Evolutionary conservation across 2,113 vertebrate species (phyloP).

Genomic region (Neogobius melanostomus): DNA sequence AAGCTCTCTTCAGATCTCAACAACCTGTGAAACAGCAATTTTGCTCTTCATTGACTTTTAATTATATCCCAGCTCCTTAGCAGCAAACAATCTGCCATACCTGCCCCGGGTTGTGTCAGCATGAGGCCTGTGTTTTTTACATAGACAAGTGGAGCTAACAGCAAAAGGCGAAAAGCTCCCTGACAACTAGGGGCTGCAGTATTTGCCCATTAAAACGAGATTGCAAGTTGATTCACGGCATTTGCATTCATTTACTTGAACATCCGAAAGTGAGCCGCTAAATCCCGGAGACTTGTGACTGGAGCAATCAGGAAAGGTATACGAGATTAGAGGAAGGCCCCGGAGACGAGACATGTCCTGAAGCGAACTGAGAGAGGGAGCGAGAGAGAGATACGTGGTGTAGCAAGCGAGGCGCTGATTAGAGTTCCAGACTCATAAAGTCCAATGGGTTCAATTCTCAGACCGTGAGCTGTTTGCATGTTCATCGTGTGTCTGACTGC

Average conservation of each 20-base stretch:
- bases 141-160: neutral
- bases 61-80: constrained; percentile 43
- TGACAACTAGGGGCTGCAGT: neutral
- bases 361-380: neutral
- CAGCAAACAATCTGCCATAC: constrained; percentile 35
- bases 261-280: constrained; percentile 6
- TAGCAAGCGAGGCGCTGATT: neutral
- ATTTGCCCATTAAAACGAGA: constrained; percentile 8
- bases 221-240: constrained; percentile 6
- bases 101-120: constrained; percentile 35
- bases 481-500: no score
- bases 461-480: no score
- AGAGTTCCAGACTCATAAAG: no score
- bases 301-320: constrained; percentile 2
- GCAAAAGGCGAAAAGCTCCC: neutral
- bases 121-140: constrained; percentile 5
- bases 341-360: neutral
- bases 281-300: constrained; percentile 3
- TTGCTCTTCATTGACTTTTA: constrained; percentile 53
- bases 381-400: neutral
- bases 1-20: constrained; percentile 24
- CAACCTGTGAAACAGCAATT: constrained; percentile 30
- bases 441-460: no score
- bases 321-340: neutral
- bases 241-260: constrained; percentile 10